A percentile compares a stretch with the other conserved stretches of the same genome.
Conservation (phyloP, 2,113 vertebrate species). For the Pterocles orientalis region DNA sequence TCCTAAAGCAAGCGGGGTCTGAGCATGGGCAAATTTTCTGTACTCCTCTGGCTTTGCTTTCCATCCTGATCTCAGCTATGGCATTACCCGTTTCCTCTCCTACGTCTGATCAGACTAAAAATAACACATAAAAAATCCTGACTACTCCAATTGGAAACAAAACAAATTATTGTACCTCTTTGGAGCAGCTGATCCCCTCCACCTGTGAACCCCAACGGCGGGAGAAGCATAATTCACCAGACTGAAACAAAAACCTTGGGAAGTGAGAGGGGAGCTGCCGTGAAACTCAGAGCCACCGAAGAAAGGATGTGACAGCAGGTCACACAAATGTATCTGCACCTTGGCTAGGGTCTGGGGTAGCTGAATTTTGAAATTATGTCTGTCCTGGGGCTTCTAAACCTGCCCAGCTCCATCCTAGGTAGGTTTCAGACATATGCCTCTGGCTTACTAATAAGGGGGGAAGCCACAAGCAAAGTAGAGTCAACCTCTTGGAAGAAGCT, state of each 20-base stretch:
- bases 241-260: background rate
- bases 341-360: background rate
- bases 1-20: background rate
- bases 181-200: background rate
- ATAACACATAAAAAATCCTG: background rate
- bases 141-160: background rate
- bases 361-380: background rate
- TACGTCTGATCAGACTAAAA: conserved; percentile 17
- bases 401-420: background rate
- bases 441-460: background rate
- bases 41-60: background rate
- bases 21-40: background rate
- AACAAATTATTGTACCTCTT: background rate
- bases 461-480: background rate
- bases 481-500: background rate
- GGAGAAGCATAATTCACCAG: background rate
- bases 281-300: background rate
- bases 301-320: background rate
- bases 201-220: background rate
- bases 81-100: background rate
- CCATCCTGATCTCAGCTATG: background rate
- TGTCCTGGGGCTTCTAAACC: background rate
- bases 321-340: background rate
- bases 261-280: background rate
- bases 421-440: background rate